phyloP scores from a whole-genome alignment of 2,888 invertebrate genomes.

The Podotricha telesiphe region DNA sequence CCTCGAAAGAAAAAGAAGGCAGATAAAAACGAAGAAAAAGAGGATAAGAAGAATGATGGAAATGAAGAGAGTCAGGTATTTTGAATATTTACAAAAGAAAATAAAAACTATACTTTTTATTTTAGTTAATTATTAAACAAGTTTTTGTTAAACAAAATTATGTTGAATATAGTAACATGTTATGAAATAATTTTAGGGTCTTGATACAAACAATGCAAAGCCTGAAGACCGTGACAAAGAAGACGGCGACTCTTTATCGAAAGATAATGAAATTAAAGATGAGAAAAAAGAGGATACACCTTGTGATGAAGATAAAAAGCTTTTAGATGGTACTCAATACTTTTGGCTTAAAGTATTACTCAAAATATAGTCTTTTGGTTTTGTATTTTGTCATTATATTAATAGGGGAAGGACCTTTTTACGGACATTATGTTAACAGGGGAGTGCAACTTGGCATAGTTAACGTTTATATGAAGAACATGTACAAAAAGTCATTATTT shows the following conservation, averaged over 20 bases:
- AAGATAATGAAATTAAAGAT: slow-evolving; percentile 78
- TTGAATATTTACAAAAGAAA: not conserved
- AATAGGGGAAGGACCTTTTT: too few relatives aligned
- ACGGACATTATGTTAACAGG: too few relatives aligned
- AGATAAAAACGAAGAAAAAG: slow-evolving; percentile 62
- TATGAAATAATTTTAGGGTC: slow-evolving; percentile 21
- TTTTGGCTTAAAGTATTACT: not conserved
- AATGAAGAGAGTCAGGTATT: slow-evolving; percentile 76
- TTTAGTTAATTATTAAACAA: too few relatives aligned
- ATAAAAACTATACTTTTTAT: too few relatives aligned
- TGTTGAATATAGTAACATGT: not conserved
- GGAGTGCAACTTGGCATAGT: too few relatives aligned
- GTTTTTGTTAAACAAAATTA: too few relatives aligned
- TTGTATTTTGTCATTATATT: too few relatives aligned
- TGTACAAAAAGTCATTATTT: too few relatives aligned
- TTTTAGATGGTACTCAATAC: slow-evolving; percentile 86
- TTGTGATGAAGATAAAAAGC: slow-evolving; percentile 85
- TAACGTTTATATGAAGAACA: too few relatives aligned
- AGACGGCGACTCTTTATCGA: slow-evolving; percentile 68
- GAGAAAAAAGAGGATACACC: slow-evolving; percentile 75
- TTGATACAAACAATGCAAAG: slow-evolving; percentile 65
- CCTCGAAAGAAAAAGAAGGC: slow-evolving; percentile 81
- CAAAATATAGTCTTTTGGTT: too few relatives aligned
- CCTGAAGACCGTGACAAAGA: slow-evolving; percentile 58
- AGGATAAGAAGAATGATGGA: slow-evolving; percentile 59